Conservation (phyloP, 1,140 invertebrate genomes). For the Zeugodacus cucurbitae region DNA sequence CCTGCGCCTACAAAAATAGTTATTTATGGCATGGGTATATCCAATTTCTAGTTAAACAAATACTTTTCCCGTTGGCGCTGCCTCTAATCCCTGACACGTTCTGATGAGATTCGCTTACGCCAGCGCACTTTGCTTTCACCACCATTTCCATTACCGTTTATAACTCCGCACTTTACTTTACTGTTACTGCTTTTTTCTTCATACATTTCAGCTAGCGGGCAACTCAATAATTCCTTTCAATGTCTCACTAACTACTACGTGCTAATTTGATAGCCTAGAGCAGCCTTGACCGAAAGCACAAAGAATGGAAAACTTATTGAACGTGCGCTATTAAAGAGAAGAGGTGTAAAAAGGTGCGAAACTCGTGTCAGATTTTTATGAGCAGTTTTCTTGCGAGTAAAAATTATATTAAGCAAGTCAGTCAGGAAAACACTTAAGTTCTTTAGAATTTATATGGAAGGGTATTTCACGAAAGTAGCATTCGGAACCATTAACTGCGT, state of each 20-base stretch:
- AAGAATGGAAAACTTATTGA: not conserved
- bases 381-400: too few species aligned
- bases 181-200: not conserved
- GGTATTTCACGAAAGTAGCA: too few species aligned
- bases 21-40: conserved; percentile 4
- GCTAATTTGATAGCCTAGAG: not conserved
- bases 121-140: not conserved
- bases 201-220: not conserved
- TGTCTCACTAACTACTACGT: not conserved
- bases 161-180: not conserved
- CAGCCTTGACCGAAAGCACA: not conserved
- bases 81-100: conserved; percentile 17
- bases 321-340: not conserved
- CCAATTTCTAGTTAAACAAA: conserved; percentile 8
- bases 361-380: too few species aligned
- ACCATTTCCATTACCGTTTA: not conserved
- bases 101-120: not conserved
- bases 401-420: too few species aligned
- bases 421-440: too few species aligned
- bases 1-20: not conserved
- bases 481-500: too few species aligned
- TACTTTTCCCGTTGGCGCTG: not conserved
- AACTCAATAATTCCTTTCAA: not conserved
- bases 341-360: not conserved
- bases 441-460: too few species aligned